These are phyloP conservation scores for Dryadula phaetusa DNA, from an alignment of 2,888 invertebrate species.

Conservation along the genomic window DNA sequence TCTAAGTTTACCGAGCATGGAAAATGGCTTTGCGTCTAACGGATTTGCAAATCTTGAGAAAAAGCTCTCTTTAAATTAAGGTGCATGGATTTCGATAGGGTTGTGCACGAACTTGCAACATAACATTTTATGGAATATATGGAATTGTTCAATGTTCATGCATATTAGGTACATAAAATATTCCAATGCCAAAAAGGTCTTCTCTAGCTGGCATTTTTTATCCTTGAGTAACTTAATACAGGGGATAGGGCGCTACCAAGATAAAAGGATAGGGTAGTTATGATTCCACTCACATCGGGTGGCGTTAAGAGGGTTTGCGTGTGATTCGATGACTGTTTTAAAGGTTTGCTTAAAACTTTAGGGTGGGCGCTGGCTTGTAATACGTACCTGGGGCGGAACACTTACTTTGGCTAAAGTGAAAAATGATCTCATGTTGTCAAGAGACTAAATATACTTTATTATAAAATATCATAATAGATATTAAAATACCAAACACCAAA, in stretches of 20 bases:
- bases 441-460: neutral
- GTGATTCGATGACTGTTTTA: constrained; percentile 43
- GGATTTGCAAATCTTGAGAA: constrained; percentile 72
- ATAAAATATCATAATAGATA: no score
- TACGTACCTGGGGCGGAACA: constrained; percentile 24
- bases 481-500: no score
- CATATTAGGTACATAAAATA: constrained; percentile 34
- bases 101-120: constrained; percentile 3
- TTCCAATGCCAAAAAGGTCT: constrained; percentile 34
- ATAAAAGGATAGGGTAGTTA: constrained; percentile 46
- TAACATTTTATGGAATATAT: constrained; percentile 19
- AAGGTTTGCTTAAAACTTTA: constrained; percentile 38
- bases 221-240: constrained; percentile 42
- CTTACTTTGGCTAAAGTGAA: constrained; percentile 16
- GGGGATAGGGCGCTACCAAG: constrained; percentile 38
- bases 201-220: constrained; percentile 37
- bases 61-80: constrained; percentile 48
- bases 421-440: neutral
- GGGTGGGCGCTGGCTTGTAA: constrained; percentile 38
- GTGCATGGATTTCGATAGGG: constrained; percentile 35
- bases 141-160: constrained; percentile 5
- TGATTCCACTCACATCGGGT: constrained; percentile 43
- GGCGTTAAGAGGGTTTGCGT: constrained; percentile 40
- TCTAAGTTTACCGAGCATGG: constrained; percentile 77
- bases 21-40: constrained; percentile 73